Base-by-base conservation (phyloP, 1,140 invertebrate species). In the Drosophila leontia region DNA sequence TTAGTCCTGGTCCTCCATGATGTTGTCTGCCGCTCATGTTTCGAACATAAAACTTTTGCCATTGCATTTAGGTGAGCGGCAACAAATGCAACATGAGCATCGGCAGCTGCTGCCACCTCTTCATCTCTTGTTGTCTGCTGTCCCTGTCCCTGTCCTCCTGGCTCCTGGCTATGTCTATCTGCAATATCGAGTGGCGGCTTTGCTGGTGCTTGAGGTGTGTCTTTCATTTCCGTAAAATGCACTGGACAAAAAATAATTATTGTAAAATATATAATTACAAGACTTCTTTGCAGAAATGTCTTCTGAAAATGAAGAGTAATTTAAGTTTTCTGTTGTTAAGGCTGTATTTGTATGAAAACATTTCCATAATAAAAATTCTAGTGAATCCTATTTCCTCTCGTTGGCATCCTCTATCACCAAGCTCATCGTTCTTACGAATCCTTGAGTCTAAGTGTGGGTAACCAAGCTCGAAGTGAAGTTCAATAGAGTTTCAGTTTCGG, bases 31-130 rank as follows among this genome's bases (percentile, higher is more conserved):
- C 19, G 45, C 59, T 58, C 64, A 42, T 79, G 76, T 72, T 74
- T 71, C 67, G 62, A 68, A 55, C 76, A 78, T 88, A 84, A 84
- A 88, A 87, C 71, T 87, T 77, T 87, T 83, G 72, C 71, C 56
- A 63, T 63, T 88, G 84, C 80, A 87, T 84, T 82, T 75, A 56
- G 74, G 59, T 78, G 51, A 70, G 60, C 51, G 23, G 74, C 72
- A 76, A 34, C 70, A 74, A 47, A 53, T 42, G 63, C 63, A 67
- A 64, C 63, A 67, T 47, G 58, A 68, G 37, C 45, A 67, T 17
- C 45, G 34, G 29, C 67, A 51, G 51, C 42, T 59, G 58, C 41
- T 50, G 67, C 58, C 45, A 23, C 74, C 60, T 48, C 55, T 48
- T 58, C 51, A 39, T 56, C 53, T 39, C 37, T 26, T 11, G 29